Base-by-base conservation (phyloP, 2,888 invertebrate genomes). In the Aporophyla nigra region DNA sequence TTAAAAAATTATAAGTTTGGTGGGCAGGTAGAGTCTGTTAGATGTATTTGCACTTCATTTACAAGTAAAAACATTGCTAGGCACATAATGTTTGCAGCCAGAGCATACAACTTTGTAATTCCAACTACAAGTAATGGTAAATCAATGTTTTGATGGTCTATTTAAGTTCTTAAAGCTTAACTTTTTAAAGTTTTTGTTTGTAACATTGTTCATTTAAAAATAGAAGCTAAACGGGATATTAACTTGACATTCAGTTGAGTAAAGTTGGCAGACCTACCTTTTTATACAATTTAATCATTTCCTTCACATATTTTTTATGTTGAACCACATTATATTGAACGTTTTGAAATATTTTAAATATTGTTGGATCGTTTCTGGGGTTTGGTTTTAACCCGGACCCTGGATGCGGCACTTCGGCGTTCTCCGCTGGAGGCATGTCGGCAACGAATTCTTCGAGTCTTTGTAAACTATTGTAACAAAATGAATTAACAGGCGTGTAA, bases 311-410 rank as follows among this genome's bases (percentile, higher is more conserved):
- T 89, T 97, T 97, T 82, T 97, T 97, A 91, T 98, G 98, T 84
- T 97, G 97, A 7, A 97, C 97, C 83, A 97, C 97, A 85, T 97
- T 97, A 78, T 95, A 97, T 90, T 98, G 98, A 24, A 97, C 97
- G 87, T 97, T 97, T 87, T 97, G 96, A 93, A 98, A 97, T 90
- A 97, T 97, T 88, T 96, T 94, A 80, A 97, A 97, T 94, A 97
- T 96, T 4, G 88, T 90, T 9, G 92, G 89, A 89, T 95, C 93
- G 86, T 96, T 96, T n/a, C 93, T 93, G 56, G 95, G 95, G 73
- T 96, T 96, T 16, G 96, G 95, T 87, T 94, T 95, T 21, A 81
- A 72, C 61, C 87, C 78, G n/a, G 87, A 74, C 58, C 91, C 88
- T 53, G 91, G 72, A 81, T 90, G 91, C 54, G 90, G 84, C 24